These are phyloP conservation scores for Tanytarsus gracilentus DNA, from an alignment of 2,888 invertebrate species.

Conservation along the genomic window DNA sequence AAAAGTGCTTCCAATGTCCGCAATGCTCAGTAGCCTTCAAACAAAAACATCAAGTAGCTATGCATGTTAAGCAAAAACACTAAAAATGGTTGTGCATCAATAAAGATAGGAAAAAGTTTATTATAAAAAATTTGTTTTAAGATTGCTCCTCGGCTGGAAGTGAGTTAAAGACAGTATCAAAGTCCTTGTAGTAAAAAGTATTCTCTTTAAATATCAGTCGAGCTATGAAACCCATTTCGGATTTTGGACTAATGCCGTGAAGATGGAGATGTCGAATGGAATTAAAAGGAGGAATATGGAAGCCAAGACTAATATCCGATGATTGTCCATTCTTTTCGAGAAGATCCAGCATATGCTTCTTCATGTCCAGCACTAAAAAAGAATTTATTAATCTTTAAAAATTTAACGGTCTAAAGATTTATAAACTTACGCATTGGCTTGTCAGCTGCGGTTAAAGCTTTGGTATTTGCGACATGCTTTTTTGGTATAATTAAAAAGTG, in stretches of 20 bases:
- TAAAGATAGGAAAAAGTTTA: background rate
- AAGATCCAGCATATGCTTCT: background rate
- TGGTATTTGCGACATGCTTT: slow-evolving; percentile 65
- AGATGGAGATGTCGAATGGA: slow-evolving; percentile 75
- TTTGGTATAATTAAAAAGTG: slow-evolving; percentile 74
- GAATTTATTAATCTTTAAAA: no score
- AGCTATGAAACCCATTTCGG: slow-evolving; percentile 59
- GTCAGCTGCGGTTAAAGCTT: slow-evolving; percentile 53
- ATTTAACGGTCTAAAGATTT: slow-evolving; percentile 33
- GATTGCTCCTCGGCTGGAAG: no score
- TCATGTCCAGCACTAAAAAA: slow-evolving; percentile 11
- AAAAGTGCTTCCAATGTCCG: no score
- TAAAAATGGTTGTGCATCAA: background rate
- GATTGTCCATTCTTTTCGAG: slow-evolving; percentile 30
- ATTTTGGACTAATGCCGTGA: slow-evolving; percentile 72
- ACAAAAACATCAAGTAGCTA: background rate
- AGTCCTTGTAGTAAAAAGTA: slow-evolving; percentile 74
- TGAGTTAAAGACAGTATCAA: slow-evolving; percentile 38
- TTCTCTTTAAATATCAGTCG: slow-evolving; percentile 61
- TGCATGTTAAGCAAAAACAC: background rate
- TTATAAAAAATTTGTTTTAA: background rate
- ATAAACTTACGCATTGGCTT: slow-evolving; percentile 56
- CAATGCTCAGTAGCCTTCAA: background rate
- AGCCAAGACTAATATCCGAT: slow-evolving; percentile 54
- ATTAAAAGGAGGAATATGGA: slow-evolving; percentile 87